Evolutionary conservation across 2,797 vertebrate species (phyloP), one percentile per base, ranked within the genome.

Genomic region (Cheirogaleus major): DNA sequence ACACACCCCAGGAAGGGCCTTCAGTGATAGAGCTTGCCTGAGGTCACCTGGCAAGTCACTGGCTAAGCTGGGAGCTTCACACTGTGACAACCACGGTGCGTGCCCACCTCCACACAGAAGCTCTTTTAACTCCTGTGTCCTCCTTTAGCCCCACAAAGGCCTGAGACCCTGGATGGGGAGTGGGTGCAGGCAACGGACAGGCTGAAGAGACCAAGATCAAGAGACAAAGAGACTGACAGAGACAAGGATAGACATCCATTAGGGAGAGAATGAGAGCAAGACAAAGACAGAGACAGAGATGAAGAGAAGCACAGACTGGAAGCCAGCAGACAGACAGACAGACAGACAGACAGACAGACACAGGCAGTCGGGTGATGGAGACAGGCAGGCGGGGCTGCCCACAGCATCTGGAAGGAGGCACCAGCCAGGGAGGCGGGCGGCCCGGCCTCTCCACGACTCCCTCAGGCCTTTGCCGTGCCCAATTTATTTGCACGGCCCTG

Each of bases 41-140:
- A 52, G 7, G 20, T 72, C 69, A 27, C 25, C 84, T 57, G 17
- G 67, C 45, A 11, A 69, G 59, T 22, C 45, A 8, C 27, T 3
- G 6, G 22, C 78, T 23, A 22, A 45, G 30, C 38, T 30, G 38
- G 30, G 9, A 59, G 75, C 27, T 72, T 65, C 55, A 3, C 23
- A 18, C 15, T 0, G 14, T 52, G 13, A 41, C 3, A 22, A 23
- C 73, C 43, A 52, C 15, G 20, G 48, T 7, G 4, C 17, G 0
- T 1, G 22, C 2, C 48, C 20, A 27, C n/a, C 83, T 69, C 25
- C 7, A 23, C 5, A 11, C 15, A 45, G 50, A 57, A 15, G 13
- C 23, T 23, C 8, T 50, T 11, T 30, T 12, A 27, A 20, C 41
- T 65, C 72, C 4, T 2, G 2, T 4, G 41, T 38, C 69, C 5